Base-by-base conservation (phyloP, 2,797 vertebrate species). In the Nyctalus aviator region DNA sequence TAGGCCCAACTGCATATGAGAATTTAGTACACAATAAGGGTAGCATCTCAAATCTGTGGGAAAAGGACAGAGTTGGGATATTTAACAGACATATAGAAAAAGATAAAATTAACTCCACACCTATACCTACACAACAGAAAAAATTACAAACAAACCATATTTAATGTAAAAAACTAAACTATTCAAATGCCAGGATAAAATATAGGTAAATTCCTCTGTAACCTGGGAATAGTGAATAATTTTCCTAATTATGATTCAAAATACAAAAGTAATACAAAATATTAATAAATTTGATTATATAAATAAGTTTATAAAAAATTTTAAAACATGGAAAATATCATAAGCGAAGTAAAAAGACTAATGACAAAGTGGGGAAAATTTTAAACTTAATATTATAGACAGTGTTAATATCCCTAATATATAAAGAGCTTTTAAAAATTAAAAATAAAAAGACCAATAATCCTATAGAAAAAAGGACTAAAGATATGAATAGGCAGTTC, bases 81-180 rank as follows among this genome's bases (percentile, higher is more conserved):
- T 32, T 90, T 88, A 83, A 88, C 6, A 89, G 71, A 93, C 57
- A 93, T 78, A 84, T 17, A 50, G 30, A 92, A 95, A 46, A 94
- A 76, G 25, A 86, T 82, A 82, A 92, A 92, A 90, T 92, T 82
- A 94, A 93, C 44, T 90, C 53, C 10, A 82, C 62, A 79, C 32
- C 41, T 92, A 86, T 87, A 69, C 55, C 35, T 87, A 76, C 20
- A 72, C 37, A 72, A 64, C 69, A 95, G 53, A 48, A 87, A 77
- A 93, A 95, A 93, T 75, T 93, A 53, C 41, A 93, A 92, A 94
- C 37, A 92, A 94, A 84, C 48, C 20, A 68, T 53, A 73, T 92
- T 92, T 88, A 94, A 94, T 88, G 15, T 77, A 59, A 87, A 83
- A 89, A 94, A 66, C 27, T 9, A 89, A 96, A 84, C 32, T 18